Percentiles rank a stretch among this genome's conserved stretches.
phyloP scores from a whole-genome alignment of 2,113 vertebrate species.

The Piaya cayana region DNA sequence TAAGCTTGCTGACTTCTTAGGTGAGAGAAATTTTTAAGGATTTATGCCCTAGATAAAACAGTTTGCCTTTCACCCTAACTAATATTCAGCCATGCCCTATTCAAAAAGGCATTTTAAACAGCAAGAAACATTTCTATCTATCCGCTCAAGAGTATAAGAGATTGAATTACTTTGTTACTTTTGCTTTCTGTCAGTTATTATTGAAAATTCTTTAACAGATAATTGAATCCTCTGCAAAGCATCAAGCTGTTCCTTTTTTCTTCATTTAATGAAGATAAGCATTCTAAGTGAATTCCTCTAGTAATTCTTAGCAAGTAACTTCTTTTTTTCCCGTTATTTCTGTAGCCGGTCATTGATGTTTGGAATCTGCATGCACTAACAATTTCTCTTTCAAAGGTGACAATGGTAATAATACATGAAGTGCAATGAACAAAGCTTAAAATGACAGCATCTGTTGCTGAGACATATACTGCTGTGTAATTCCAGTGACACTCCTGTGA shows the following conservation, averaged over 20 bases:
- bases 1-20: background rate
- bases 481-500: background rate
- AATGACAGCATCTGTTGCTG: background rate
- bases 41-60: fast-evolving
- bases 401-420: background rate
- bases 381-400: background rate
- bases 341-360: background rate
- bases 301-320: background rate
- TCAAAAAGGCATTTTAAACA: background rate
- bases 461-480: background rate
- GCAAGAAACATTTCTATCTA: background rate
- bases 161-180: background rate
- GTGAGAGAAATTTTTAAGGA: background rate
- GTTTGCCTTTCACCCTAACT: background rate
- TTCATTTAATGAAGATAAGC: background rate
- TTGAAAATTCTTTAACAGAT: background rate
- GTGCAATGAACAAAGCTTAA: background rate
- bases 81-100: background rate
- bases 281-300: background rate
- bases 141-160: background rate
- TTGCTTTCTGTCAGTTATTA: background rate
- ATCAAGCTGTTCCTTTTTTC: background rate
- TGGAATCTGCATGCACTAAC: background rate
- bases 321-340: background rate
- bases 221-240: background rate